Evolutionary conservation across 2,113 vertebrate species (phyloP).

Genomic region (Pteropus alecto): DNA sequence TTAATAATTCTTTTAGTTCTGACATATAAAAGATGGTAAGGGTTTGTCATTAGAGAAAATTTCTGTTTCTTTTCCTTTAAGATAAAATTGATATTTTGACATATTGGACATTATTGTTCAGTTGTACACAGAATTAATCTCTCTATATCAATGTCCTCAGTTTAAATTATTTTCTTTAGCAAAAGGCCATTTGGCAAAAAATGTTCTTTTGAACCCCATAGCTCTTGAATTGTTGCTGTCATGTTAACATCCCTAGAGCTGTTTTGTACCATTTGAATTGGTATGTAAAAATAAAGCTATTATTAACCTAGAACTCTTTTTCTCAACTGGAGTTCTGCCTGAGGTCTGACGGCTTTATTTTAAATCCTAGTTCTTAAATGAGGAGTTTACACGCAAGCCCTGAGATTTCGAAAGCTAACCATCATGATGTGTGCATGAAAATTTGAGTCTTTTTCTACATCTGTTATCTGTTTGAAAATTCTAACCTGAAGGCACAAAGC

Average conservation of each 20-base stretch:
- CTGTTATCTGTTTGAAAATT: slow-evolving; percentile 69
- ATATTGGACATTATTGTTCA: not conserved
- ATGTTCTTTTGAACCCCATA: slow-evolving; percentile 41
- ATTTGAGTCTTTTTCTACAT: slow-evolving; percentile 58
- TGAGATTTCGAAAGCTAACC: slow-evolving; percentile 66
- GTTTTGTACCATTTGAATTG: slow-evolving; percentile 46
- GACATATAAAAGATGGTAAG: not conserved
- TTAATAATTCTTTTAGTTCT: not conserved
- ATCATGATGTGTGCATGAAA: slow-evolving; percentile 45
- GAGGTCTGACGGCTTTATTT: slow-evolving; percentile 60
- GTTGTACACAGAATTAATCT: not conserved
- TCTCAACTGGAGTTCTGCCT: slow-evolving; percentile 50
- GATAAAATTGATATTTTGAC: slow-evolving; percentile 31
- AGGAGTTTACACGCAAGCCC: slow-evolving; percentile 38
- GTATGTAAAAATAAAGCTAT: slow-evolving; percentile 57
- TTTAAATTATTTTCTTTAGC: slow-evolving; percentile 41
- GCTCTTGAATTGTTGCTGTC: not conserved
- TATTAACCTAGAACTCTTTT: slow-evolving; percentile 57
- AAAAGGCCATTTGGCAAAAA: slow-evolving; percentile 30
- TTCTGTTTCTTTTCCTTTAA: slow-evolving; percentile 13
- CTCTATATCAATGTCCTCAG: not conserved
- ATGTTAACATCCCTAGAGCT: slow-evolving; percentile 24
- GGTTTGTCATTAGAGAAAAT: slow-evolving; percentile 18
- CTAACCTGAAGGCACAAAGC: slow-evolving; percentile 67
- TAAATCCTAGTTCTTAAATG: slow-evolving; percentile 50